phyloP scores from a whole-genome alignment of 2,113 vertebrate species.

The Isichthys henryi region DNA sequence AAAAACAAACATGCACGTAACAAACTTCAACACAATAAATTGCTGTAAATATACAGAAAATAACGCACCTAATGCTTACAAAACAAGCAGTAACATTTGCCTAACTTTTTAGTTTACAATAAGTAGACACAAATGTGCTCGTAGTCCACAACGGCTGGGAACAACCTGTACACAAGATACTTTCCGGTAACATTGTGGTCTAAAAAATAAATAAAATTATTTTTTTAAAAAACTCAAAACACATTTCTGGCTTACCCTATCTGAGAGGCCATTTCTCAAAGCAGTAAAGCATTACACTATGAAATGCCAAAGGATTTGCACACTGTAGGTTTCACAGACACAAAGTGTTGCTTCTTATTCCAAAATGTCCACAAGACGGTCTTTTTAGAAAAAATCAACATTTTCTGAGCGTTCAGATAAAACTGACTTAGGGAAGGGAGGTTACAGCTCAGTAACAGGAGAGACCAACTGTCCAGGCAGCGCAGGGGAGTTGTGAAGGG shows the following conservation, averaged over 20 bases:
- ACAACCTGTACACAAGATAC: slow-evolving; percentile 23
- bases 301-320: slow-evolving; percentile 51
- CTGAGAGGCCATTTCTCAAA: slow-evolving; percentile 65
- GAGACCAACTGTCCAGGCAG: slow-evolving; percentile 47
- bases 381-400: slow-evolving; percentile 40
- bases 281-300: slow-evolving; percentile 61
- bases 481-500: slow-evolving; percentile 38
- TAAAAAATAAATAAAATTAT: neutral
- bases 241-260: slow-evolving; percentile 81
- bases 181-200: slow-evolving; percentile 29
- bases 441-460: slow-evolving; percentile 51
- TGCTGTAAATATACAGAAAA: neutral
- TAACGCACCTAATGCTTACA: neutral
- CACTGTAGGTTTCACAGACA: slow-evolving; percentile 37
- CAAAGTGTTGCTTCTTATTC: slow-evolving; percentile 18
- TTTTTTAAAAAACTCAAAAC: neutral
- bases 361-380: slow-evolving; percentile 21
- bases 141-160: neutral
- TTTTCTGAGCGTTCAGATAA: slow-evolving; percentile 63
- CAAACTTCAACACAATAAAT: neutral
- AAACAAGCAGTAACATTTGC: neutral
- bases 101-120: neutral
- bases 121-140: neutral
- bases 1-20: neutral
- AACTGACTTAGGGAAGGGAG: slow-evolving; percentile 63